Base-by-base conservation (phyloP, 2,888 invertebrate genomes). In the Ptilodon capucinus region DNA sequence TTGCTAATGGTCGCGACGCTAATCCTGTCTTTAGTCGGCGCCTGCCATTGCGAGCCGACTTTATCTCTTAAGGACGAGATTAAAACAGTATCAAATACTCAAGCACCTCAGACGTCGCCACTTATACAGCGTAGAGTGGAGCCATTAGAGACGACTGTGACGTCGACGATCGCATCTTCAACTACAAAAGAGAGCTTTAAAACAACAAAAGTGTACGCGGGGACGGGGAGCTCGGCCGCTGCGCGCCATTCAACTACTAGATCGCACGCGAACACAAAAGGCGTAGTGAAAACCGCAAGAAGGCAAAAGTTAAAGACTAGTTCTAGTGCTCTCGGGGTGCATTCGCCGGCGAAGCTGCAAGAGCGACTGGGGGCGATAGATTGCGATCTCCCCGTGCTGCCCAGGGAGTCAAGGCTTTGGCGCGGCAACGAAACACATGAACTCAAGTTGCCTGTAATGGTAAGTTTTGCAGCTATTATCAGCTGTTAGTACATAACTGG, bases 391-490 rank as follows among this genome's bases (percentile, higher is more conserved):
- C 93, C 93, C 59, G 92, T 92, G 67, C 82, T 94, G 69, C 94
- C 94, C 42, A 89, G 91, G 55, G 93, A 94, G 70, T 93, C 94
- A 40, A 92, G 93, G 55, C 84, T 94, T 59, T 94, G 94, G 94
- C 92, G 94, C 40, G 94, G 94, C 68, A 94, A 94, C 73, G 94
- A 94, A 76, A 95, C 94, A 13, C 94, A 94, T 71, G 94, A 95
- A 75, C 86, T 94, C 62, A 91, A 92, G 67, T 84, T 95, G 46
- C 94, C 94, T 18, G 91, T 93, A 74, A 93, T 92, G 91, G 94
- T 94, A 86, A 93, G 38, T 25, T n/a, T n/a, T n/a, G n/a, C n/a
- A 4, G 8, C 2, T 28, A 28, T 28, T 11, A n/a, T 28, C n/a
- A 28, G 23, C 23, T 23, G 9, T 2, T 7, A 23, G n/a, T n/a